A percentile compares a stretch with the other conserved stretches of the same genome.
These are phyloP conservation scores for Ophioninae sp. DNA, from an alignment of 2,888 invertebrate genomes.

Conservation along the genomic window DNA sequence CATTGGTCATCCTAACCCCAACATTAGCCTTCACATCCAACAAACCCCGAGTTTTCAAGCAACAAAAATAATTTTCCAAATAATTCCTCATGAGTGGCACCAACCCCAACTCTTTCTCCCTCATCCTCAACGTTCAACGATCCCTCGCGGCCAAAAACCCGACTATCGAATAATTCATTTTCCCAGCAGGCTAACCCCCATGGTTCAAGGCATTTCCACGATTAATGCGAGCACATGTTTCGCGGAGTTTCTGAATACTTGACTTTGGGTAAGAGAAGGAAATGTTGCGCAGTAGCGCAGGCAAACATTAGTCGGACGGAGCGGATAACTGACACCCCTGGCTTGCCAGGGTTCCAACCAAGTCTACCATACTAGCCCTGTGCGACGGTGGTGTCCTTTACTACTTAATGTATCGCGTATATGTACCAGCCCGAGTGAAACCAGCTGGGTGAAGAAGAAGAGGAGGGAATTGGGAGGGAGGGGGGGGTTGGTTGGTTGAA, in stretches of 20 bases:
- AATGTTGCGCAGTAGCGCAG: constrained; percentile 37
- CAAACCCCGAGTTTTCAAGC: too few species aligned
- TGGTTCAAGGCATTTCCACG: neutral
- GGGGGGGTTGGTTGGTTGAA: constrained; percentile 22
- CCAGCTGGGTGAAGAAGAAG: neutral
- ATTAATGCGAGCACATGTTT: constrained; percentile 38
- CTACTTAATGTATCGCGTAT: constrained; percentile 55
- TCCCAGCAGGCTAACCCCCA: constrained; percentile 1
- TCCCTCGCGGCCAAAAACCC: too few species aligned
- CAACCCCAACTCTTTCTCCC: too few species aligned
- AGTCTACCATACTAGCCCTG: neutral
- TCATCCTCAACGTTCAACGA: too few species aligned
- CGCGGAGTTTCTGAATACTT: neutral
- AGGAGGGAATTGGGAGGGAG: constrained; percentile 34
- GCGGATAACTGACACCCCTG: constrained; percentile 29
- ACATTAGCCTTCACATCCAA: too few species aligned
- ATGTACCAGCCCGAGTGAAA: constrained; percentile 10
- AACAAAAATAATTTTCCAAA: too few species aligned
- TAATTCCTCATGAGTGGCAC: too few species aligned
- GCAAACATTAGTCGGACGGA: constrained; percentile 47
- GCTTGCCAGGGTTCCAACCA: constrained; percentile 21
- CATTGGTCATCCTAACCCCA: too few species aligned
- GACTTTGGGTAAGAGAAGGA: neutral
- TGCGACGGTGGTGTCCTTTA: constrained; percentile 20
- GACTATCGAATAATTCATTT: neutral